A percentile compares a stretch with the other conserved stretches of the same genome.
Evolutionary conservation across 1,140 invertebrate genomes (phyloP).

Genomic region (Caenorhabditis inopinata): DNA sequence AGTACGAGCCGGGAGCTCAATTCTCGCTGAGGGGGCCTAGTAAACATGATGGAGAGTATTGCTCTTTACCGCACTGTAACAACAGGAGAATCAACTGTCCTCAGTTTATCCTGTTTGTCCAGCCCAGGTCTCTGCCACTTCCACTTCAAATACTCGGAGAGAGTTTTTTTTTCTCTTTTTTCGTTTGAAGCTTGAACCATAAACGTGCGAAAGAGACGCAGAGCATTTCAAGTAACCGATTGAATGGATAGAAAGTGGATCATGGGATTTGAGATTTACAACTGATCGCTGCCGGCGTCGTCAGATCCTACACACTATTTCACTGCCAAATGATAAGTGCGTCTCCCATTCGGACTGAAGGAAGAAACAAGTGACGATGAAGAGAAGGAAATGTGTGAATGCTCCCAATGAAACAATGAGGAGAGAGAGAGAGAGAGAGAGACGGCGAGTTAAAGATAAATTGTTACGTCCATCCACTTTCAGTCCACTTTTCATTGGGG

Average conservation of each 20-base stretch:
- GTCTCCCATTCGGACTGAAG: slow-evolving; percentile 8
- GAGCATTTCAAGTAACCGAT: slow-evolving; percentile 4
- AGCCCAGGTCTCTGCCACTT: slow-evolving; percentile 1
- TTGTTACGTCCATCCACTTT: not conserved
- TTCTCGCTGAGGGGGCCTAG: no score
- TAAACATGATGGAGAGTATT: no score
- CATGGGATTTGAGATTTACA: slow-evolving; percentile 14
- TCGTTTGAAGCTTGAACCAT: slow-evolving; percentile 21
- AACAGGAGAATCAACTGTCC: slow-evolving; percentile 4
- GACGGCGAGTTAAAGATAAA: not conserved
- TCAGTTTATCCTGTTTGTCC: slow-evolving; percentile 5
- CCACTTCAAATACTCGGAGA: not conserved
- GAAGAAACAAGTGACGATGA: not conserved
- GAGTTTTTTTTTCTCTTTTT: no score
- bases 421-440: no score
- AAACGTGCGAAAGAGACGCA: slow-evolving; percentile 14
- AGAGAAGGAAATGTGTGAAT: not conserved
- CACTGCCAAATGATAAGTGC: not conserved
- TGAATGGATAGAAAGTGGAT: not conserved
- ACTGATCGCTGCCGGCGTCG: not conserved
- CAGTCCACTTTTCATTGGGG: not conserved
- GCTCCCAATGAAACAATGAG: not conserved
- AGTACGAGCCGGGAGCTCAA: no score
- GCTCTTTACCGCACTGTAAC: not conserved
- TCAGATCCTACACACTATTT: not conserved